Evolutionary conservation across 2,888 invertebrate species (phyloP).

Genomic region (Phaedon cochleariae): DNA sequence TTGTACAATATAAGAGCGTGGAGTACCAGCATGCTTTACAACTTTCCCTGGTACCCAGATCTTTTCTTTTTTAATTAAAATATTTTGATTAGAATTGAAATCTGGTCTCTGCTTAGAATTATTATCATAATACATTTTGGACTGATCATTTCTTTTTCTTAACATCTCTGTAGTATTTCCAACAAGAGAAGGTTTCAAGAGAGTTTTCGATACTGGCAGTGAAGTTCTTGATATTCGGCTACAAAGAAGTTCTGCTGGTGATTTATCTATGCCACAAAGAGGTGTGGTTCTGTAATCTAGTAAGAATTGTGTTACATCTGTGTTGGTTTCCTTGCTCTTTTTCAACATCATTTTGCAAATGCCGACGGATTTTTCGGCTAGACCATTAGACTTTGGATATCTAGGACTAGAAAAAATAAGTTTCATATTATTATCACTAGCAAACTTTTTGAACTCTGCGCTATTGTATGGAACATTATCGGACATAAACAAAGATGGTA

Average conservation of each 20-base stretch:
- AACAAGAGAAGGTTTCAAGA: not conserved
- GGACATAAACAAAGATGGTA: no score
- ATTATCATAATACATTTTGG: not conserved
- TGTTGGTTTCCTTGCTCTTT: constrained; percentile 12
- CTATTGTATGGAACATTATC: constrained; percentile 32
- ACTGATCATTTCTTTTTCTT: not conserved
- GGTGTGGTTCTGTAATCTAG: constrained; percentile 30
- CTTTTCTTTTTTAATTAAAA: not conserved
- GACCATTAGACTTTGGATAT: constrained; percentile 32
- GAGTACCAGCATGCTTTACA: not conserved
- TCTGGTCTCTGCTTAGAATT: not conserved
- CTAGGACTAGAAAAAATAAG: constrained; percentile 22
- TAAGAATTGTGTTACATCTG: constrained; percentile 20
- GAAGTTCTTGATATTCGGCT: constrained; percentile 21
- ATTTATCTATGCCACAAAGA: constrained; percentile 22
- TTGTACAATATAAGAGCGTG: not conserved
- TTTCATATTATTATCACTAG: constrained; percentile 27
- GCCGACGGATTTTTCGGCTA: constrained; percentile 23
- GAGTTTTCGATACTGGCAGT: constrained; percentile 10
- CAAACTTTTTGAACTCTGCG: constrained; percentile 18
- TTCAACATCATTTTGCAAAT: constrained; percentile 19
- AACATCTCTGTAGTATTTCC: not conserved
- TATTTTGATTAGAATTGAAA: not conserved
- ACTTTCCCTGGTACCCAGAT: not conserved
- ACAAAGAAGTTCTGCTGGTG: constrained; percentile 22